phyloP scores from a whole-genome alignment of 1,140 invertebrate species.

The Holcopasites calliopsidis region DNA sequence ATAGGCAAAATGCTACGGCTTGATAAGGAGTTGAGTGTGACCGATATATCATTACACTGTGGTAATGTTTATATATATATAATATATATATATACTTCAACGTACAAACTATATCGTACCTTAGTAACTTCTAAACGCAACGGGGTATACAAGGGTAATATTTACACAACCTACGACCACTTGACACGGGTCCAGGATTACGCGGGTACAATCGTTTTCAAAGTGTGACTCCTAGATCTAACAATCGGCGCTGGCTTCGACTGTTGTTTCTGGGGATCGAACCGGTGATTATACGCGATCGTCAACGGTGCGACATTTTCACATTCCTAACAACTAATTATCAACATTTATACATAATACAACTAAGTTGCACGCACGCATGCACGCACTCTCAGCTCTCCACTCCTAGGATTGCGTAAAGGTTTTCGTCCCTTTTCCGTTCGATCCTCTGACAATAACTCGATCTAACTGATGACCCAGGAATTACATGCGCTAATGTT shows the following conservation, averaged over 20 bases:
- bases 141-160: conserved; percentile 46
- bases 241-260: not conserved
- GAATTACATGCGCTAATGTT: not conserved
- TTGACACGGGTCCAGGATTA: conserved; percentile 18
- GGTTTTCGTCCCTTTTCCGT: not conserved
- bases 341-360: conserved; percentile 80
- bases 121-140: conserved; percentile 60
- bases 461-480: not conserved
- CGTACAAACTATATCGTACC: conserved; percentile 72
- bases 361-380: conserved; percentile 59
- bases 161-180: conserved; percentile 62
- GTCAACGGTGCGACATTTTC: conserved; percentile 71
- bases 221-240: not conserved
- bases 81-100: conserved; percentile 58
- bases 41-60: conserved; percentile 51
- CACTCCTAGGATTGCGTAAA: conserved; percentile 60
- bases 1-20: conserved; percentile 54
- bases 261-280: not conserved
- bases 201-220: conserved; percentile 35
- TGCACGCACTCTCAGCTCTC: conserved; percentile 38
- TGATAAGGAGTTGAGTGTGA: conserved; percentile 53
- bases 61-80: conserved; percentile 50
- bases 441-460: conserved; percentile 4
- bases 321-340: conserved; percentile 75
- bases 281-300: conserved; percentile 34